Base-by-base conservation (phyloP, 2,888 invertebrate genomes). In the Amorpha juglandis region DNA sequence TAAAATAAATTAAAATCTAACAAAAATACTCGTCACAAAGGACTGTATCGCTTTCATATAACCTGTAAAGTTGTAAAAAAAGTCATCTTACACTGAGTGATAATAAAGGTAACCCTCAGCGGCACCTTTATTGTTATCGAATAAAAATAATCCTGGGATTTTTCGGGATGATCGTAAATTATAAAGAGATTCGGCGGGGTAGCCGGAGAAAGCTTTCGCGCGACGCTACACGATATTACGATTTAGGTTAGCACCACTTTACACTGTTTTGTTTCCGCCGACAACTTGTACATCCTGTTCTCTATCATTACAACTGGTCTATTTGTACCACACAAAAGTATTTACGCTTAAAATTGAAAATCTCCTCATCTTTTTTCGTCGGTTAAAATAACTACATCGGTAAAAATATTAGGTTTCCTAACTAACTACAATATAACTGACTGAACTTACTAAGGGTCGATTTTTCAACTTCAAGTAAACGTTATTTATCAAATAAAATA, bases 91-190 rank as follows among this genome's bases (percentile, higher is more conserved):
- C 79, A 77, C 84, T 88, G 89, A 91, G 91, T 92, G 93, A 93
- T 93, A 93, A 92, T 92, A 92, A 92, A 91, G 90, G 91, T 89
- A 90, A 91, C 91, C 92, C 91, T 89, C 89, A 74, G 85, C 86
- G 86, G 87, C 81, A 90, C 91, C 91, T 92, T 92, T 92, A 92
- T 92, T 91, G 92, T 91, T 92, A 93, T 92, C 92, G 87, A 91
- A 93, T 93, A 92, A 93, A 93, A 92, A 91, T 93, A 92, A 93
- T 92, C 91, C 91, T 74, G 78, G 89, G 91, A 90, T 91, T 92
- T 91, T 91, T 90, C 75, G 87, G 91, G 91, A 91, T 91, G 90
- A 90, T 92, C 93, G 91, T 92, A 93, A 93, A 92, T 92, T 91
- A 92, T 90, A 91, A 86, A 88, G 82, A 89, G 87, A 84, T 88